Percentiles rank a stretch among this genome's conserved stretches.
These are phyloP conservation scores for Bombyx huttoni DNA, from an alignment of 2,888 invertebrate species.

Conservation along the genomic window DNA sequence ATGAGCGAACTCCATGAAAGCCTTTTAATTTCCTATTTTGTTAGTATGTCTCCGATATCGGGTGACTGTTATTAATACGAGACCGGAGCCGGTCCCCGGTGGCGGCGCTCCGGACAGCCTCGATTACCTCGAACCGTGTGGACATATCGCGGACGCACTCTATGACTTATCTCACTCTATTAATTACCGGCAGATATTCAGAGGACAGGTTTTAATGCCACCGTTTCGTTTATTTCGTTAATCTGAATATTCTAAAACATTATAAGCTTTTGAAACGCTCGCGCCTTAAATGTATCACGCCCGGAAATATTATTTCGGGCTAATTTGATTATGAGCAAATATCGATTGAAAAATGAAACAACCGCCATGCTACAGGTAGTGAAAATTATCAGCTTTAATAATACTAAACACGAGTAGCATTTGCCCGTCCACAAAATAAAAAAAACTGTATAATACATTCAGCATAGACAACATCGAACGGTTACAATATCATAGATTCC, in stretches of 20 bases:
- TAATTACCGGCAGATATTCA: slow-evolving; percentile 66
- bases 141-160: slow-evolving; percentile 48
- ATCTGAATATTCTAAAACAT: not conserved
- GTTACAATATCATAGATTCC: too few relatives aligned
- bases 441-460: too few relatives aligned
- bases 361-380: too few relatives aligned
- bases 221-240: not conserved
- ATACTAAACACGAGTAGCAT: too few relatives aligned
- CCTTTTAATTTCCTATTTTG: slow-evolving; percentile 70
- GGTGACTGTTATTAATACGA: slow-evolving; percentile 64
- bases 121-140: slow-evolving; percentile 44
- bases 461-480: too few relatives aligned
- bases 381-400: too few relatives aligned
- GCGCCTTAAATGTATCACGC: too few relatives aligned
- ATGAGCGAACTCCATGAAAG: slow-evolving; percentile 65
- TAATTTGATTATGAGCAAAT: too few relatives aligned
- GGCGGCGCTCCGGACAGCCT: slow-evolving; percentile 51
- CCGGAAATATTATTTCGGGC: too few relatives aligned
- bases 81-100: slow-evolving; percentile 39
- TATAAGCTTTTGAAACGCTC: too few relatives aligned
- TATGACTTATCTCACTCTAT: slow-evolving; percentile 62
- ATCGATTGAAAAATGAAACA: too few relatives aligned
- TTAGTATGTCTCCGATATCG: slow-evolving; percentile 59
- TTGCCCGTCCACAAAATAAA: too few relatives aligned
- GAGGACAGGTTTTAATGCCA: slow-evolving; percentile 64